A percentile compares a stretch with the other conserved stretches of the same genome.
phyloP scores from a whole-genome alignment of 2,888 invertebrate species.

The Epinotia bilunana region DNA sequence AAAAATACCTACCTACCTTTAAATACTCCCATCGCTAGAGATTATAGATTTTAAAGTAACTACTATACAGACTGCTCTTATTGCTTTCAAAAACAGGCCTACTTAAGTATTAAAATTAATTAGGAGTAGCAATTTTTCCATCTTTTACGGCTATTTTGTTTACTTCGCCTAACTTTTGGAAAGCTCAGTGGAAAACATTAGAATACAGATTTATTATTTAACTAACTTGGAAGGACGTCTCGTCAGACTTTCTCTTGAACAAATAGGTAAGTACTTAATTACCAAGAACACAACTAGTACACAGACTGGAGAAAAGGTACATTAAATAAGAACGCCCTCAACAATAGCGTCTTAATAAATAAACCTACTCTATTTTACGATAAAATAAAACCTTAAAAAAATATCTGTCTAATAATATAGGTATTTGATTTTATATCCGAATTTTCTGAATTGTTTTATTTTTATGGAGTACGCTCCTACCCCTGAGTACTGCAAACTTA shows the following conservation, averaged over 20 bases:
- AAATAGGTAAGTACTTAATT: conserved; percentile 37
- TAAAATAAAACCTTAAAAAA: no score
- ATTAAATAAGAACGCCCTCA: conserved; percentile 16
- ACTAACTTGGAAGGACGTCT: conserved; percentile 36
- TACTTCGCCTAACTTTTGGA: conserved; percentile 26
- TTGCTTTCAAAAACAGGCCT: conserved; percentile 1
- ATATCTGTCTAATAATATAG: no score
- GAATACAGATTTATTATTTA: conserved; percentile 40
- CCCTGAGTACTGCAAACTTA: no score
- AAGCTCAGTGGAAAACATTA: conserved; percentile 25
- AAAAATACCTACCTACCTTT: no score
- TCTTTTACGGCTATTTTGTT: no score
- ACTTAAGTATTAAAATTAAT: conserved; percentile 9
- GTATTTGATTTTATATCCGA: neutral
- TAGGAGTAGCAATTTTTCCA: conserved; percentile 24
- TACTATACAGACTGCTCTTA: neutral
- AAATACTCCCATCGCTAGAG: no score
- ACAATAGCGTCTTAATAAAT: conserved; percentile 25
- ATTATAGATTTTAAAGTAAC: no score
- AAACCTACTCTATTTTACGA: neutral
- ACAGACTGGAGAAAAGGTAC: conserved; percentile 20
- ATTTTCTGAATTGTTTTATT: no score
- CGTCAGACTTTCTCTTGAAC: conserved; percentile 29
- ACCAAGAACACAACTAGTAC: conserved; percentile 18
- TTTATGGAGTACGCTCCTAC: no score